Evolutionary conservation across 2,888 invertebrate species (phyloP).

Genomic region (Synergus japonicus): DNA sequence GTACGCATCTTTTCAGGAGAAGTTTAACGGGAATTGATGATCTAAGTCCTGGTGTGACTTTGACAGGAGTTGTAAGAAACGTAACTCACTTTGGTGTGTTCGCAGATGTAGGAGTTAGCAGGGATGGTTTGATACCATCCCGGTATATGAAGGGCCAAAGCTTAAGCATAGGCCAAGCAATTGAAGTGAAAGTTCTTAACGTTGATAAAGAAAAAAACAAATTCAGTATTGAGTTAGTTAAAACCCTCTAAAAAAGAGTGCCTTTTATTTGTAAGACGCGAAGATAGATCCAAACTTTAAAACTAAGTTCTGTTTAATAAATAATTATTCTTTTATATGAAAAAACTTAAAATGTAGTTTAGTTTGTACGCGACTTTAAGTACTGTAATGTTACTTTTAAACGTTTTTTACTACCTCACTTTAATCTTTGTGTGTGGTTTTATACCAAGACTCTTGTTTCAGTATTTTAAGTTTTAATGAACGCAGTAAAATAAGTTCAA

Average conservation of each 20-base stretch:
- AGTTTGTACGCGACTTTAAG: background rate
- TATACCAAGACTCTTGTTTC: background rate
- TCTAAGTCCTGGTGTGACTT: slow-evolving; percentile 80
- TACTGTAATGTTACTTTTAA: background rate
- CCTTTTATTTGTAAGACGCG: background rate
- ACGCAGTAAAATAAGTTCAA: background rate
- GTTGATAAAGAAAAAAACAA: slow-evolving; percentile 80
- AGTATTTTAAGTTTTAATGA: background rate
- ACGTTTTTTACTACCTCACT: background rate
- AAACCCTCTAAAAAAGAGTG: slow-evolving; percentile 15
- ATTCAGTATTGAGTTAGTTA: slow-evolving; percentile 77
- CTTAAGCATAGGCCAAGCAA: slow-evolving; percentile 83
- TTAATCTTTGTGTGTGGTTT: background rate
- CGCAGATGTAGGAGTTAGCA: slow-evolving; percentile 90
- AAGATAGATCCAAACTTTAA: background rate
- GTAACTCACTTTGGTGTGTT: slow-evolving; percentile 95
- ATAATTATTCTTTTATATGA: background rate
- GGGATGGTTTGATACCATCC: slow-evolving; percentile 84
- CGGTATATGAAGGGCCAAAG: slow-evolving; percentile 80
- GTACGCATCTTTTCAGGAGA: slow-evolving; percentile 87
- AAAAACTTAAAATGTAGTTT: background rate
- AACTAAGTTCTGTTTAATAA: background rate
- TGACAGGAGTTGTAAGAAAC: slow-evolving; percentile 90
- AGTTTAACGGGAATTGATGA: slow-evolving; percentile 85
- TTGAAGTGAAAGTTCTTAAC: slow-evolving; percentile 82